Evolutionary conservation across 2,797 vertebrate species (phyloP).

Genomic region (Hydrocynus forskahlii): DNA sequence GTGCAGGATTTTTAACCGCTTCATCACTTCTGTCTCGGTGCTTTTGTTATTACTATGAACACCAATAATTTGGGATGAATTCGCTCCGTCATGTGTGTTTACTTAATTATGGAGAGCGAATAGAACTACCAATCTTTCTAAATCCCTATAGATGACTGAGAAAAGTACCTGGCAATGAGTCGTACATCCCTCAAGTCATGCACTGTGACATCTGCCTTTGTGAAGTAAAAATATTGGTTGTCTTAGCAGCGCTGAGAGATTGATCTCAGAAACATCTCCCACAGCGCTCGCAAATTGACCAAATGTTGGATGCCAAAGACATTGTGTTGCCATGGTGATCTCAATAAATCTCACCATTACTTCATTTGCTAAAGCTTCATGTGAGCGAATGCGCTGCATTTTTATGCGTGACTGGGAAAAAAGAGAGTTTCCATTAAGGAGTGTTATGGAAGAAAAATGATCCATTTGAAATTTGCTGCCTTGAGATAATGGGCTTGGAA

Average conservation of each 20-base stretch:
- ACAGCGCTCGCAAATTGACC: slow-evolving; percentile 27
- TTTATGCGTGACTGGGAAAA: not conserved
- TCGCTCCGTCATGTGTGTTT: not conserved
- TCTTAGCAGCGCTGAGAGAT: not conserved
- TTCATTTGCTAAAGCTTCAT: slow-evolving; percentile 21
- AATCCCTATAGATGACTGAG: not conserved
- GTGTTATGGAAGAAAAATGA: slow-evolving; percentile 21
- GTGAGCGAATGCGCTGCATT: slow-evolving; percentile 4
- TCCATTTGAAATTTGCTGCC: slow-evolving; percentile 5
- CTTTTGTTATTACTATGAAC: not conserved
- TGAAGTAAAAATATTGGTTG: not conserved
- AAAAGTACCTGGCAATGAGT: not conserved
- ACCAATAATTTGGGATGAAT: not conserved
- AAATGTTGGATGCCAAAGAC: slow-evolving; percentile 20
- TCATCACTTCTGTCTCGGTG: slow-evolving; percentile 1
- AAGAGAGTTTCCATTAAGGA: slow-evolving; percentile 28
- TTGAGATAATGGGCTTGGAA: slow-evolving; percentile 1
- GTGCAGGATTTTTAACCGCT: slow-evolving; percentile 10
- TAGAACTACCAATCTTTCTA: not conserved
- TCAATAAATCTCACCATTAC: slow-evolving; percentile 36
- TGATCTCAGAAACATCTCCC: slow-evolving; percentile 13
- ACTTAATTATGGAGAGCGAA: not conserved
- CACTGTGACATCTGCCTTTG: not conserved
- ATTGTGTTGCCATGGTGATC: slow-evolving; percentile 48
- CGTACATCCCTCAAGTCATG: not conserved